phyloP scores from a whole-genome alignment of 2,797 vertebrate species.

The Gallinago solitaria region DNA sequence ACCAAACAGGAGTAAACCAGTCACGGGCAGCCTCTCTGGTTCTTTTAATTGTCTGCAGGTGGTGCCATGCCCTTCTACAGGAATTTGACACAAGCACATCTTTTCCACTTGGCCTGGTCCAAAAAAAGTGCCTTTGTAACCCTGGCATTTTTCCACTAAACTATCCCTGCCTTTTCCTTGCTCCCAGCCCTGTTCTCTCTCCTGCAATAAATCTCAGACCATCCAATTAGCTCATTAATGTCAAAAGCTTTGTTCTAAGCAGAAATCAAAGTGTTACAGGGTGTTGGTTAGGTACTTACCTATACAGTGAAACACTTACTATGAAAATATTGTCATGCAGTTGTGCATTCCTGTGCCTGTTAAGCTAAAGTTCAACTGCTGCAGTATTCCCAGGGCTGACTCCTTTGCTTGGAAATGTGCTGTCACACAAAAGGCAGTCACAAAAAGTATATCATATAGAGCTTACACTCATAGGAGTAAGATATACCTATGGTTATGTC shows the following conservation, averaged over 20 bases:
- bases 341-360: neutral
- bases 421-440: neutral
- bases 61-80: neutral
- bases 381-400: neutral
- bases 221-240: neutral
- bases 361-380: neutral
- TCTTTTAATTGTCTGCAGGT: neutral
- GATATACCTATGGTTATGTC: rapidly evolving
- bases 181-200: neutral
- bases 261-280: neutral
- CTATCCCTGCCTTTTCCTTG: neutral
- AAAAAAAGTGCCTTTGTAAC: neutral
- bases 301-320: neutral
- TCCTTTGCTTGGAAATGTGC: neutral
- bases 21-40: neutral
- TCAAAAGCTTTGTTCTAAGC: neutral
- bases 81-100: neutral
- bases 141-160: neutral
- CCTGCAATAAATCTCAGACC: neutral
- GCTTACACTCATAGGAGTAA: neutral
- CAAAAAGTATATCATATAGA: neutral
- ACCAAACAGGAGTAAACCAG: neutral
- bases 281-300: neutral
- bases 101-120: neutral
- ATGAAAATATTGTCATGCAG: neutral